Percentiles rank a stretch among this genome's conserved stretches.
Evolutionary conservation across 2,797 vertebrate genomes (phyloP).

Genomic region (Amblyraja radiata): DNA sequence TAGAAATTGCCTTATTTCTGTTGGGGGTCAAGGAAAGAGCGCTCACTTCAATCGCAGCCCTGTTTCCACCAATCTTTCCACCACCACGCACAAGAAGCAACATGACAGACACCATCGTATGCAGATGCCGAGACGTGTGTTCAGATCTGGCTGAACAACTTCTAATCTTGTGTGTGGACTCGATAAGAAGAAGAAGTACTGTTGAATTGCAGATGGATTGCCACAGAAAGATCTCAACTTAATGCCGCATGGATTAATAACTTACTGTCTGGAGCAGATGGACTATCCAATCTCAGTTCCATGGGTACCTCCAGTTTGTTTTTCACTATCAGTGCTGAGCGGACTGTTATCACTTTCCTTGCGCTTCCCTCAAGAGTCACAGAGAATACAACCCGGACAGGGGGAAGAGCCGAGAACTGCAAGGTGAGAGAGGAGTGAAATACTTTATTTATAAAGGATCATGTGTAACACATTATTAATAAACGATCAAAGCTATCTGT

Average conservation of each 20-base stretch:
- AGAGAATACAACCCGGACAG: constrained; percentile 89
- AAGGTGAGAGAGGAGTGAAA: constrained; percentile 41
- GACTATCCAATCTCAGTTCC: constrained; percentile 89
- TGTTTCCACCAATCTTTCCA: no score
- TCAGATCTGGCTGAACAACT: no score
- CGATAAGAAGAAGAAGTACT: not conserved
- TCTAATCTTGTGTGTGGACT: no score
- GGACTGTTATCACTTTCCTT: constrained; percentile 88
- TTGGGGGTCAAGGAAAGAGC: no score
- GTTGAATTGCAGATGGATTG: not conserved
- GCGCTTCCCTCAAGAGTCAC: constrained; percentile 94
- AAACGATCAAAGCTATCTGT: not conserved
- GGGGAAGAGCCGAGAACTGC: constrained; percentile 91
- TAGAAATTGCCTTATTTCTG: no score
- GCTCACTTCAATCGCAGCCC: no score
- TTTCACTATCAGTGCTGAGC: constrained; percentile 86
- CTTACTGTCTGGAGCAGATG: constrained; percentile 94
- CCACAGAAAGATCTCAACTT: not conserved
- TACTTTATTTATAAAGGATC: not conserved
- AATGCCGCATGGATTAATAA: constrained; percentile 31
- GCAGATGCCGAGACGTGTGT: no score
- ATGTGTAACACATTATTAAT: no score
- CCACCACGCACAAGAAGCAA: no score
- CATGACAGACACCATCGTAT: no score
- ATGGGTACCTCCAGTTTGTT: constrained; percentile 85